Evolutionary conservation across 2,113 vertebrate genomes (phyloP), one percentile per base, ranked within the genome.

Genomic region (Poecile atricapillus): DNA sequence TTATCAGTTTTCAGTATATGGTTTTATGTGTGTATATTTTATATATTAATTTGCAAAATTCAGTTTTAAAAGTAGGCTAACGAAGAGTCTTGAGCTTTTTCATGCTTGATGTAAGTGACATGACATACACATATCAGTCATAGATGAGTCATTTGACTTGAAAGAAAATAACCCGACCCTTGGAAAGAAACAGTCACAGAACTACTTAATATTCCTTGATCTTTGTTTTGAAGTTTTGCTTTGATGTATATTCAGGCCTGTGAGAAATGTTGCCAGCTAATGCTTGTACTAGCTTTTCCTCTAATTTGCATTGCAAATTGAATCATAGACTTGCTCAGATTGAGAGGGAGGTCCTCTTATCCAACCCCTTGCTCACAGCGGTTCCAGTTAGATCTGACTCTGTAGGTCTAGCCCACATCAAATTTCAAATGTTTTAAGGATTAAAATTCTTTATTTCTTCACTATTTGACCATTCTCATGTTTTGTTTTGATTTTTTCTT

Each of bases 211-310:
- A 52, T 46, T 95, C 74, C 75, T 89, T 91, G 53, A 85, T 92
- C 50, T 91, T 93, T 91, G 77, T 85, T 95, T 89, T 91, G 89
- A 95, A 95, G 44, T 94, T 89, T 68, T 89, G 28, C 89, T 95
- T 94, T 94, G 84, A 95, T 79, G 50, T 91, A 7, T 73, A 76
- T 73, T 89, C 23, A 82, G 58, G 18, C 31, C 53, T 76, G 23
- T 82, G 67, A 93, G 78, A 91, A 78, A 76, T 65, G 22, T 91
- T 92, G n/a, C 50, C 56, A 90, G 43, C 17, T 80, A 77, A 41
- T 63, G 25, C 56, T 75, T 76, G 31, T 49, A 49, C 7, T 44
- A 74, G 44, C 17, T 89, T 92, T 76, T 84, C 25, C 49, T 75
- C 22, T 53, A 65, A 87, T 85, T 71, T 82, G 25, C 33, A 69